Conservation (phyloP, 2,113 vertebrate genomes). For the Hyla sarda region DNA sequence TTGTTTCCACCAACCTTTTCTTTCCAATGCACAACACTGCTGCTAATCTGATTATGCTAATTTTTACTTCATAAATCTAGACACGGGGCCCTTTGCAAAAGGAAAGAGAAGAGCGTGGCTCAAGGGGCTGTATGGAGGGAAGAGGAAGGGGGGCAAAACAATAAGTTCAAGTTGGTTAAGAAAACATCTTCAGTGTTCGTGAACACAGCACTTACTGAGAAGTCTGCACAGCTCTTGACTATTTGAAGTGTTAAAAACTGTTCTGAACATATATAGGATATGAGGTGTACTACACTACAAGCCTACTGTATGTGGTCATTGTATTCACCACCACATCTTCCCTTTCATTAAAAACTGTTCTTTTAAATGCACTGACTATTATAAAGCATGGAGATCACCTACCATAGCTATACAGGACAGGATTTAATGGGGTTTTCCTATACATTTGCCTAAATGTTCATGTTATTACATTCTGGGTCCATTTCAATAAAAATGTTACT, state of each 20-base stretch:
- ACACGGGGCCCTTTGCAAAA: conserved; percentile 67
- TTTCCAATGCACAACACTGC: conserved; percentile 77
- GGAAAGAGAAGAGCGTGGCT: conserved; percentile 59
- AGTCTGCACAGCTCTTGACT: conserved; percentile 71
- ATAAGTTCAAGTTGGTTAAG: conserved; percentile 71
- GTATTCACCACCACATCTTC: conserved; percentile 49
- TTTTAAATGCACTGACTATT: no score
- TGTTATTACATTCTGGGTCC: no score
- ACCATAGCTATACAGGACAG: no score
- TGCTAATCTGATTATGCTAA: conserved; percentile 99
- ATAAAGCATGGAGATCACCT: no score
- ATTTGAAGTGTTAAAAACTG: conserved; percentile 69
- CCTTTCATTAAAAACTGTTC: neutral
- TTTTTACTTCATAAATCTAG: conserved; percentile 96
- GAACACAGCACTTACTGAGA: conserved; percentile 71
- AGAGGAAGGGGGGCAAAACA: conserved; percentile 58
- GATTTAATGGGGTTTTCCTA: no score
- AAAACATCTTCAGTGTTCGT: conserved; percentile 66
- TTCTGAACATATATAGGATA: conserved; percentile 30
- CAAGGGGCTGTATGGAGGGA: conserved; percentile 55
- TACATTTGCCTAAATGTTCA: no score
- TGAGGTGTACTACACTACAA: neutral
- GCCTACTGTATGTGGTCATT: neutral
- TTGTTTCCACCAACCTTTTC: conserved; percentile 76
- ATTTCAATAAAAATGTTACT: no score